These are phyloP conservation scores for Bufotes viridis DNA, from an alignment of 2,797 vertebrate species.

Conservation along the genomic window DNA sequence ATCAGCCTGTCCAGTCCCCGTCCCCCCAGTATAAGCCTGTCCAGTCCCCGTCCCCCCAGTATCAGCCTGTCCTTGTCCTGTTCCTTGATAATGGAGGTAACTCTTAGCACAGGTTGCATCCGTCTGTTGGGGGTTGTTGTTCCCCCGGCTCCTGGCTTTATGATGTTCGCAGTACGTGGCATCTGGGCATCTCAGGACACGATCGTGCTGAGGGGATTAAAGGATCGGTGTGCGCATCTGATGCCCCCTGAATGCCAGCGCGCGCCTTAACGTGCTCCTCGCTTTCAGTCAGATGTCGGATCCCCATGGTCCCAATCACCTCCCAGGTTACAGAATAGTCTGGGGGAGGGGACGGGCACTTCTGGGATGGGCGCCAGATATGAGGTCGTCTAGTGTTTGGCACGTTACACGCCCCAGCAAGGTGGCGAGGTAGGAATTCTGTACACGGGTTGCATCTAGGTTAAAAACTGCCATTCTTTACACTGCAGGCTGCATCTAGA, in stretches of 20 bases:
- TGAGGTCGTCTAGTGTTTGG: too few relatives aligned
- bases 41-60: too few relatives aligned
- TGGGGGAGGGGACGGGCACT: too few relatives aligned
- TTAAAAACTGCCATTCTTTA: background rate
- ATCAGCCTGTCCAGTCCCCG: too few relatives aligned
- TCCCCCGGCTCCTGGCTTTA: background rate
- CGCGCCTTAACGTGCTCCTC: background rate
- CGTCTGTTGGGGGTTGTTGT: background rate
- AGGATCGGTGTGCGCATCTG: background rate
- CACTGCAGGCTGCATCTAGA: background rate
- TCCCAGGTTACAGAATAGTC: too few relatives aligned
- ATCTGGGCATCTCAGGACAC: constrained; percentile 1
- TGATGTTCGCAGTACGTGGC: background rate
- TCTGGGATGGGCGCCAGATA: too few relatives aligned
- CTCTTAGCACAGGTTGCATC: too few relatives aligned
- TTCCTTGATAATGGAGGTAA: too few relatives aligned
- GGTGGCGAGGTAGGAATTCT: too few relatives aligned
- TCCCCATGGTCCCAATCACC: background rate
- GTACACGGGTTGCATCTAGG: background rate
- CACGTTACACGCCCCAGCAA: too few relatives aligned
- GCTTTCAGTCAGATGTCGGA: background rate
- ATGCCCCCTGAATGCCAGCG: background rate
- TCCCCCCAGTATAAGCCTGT: too few relatives aligned
- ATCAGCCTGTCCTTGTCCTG: too few relatives aligned
- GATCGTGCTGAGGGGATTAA: background rate